phyloP scores from a whole-genome alignment of 2,888 invertebrate genomes.

The Drosophila conformis region DNA sequence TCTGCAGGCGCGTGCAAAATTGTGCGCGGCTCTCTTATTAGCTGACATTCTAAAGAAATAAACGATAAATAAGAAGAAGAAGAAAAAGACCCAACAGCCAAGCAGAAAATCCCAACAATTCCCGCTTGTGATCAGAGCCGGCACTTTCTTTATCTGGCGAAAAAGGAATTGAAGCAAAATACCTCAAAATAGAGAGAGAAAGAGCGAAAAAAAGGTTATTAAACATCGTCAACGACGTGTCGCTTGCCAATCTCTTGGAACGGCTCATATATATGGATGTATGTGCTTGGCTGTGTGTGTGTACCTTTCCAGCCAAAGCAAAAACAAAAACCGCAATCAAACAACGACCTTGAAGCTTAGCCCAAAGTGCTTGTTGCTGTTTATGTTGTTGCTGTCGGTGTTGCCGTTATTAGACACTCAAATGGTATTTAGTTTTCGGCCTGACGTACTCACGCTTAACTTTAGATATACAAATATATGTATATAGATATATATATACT shows the following conservation, averaged over 20 bases:
- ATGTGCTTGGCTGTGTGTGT: neutral
- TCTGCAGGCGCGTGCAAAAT: conserved; percentile 30
- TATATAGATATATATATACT: neutral
- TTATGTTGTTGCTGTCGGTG: conserved; percentile 26
- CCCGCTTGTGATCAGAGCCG: conserved; percentile 26
- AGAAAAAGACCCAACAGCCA: neutral
- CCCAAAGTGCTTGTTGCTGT: conserved; percentile 32
- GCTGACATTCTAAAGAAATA: conserved; percentile 56
- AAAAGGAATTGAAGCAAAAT: conserved; percentile 76
- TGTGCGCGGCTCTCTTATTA: conserved; percentile 54
- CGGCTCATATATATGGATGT: conserved; percentile 19
- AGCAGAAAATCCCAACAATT: conserved; percentile 16
- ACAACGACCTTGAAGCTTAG: conserved; percentile 75
- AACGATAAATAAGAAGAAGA: neutral
- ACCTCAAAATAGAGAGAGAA: conserved; percentile 33
- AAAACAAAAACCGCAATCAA: conserved; percentile 74
- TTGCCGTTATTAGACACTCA: conserved; percentile 69
- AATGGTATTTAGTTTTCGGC: conserved; percentile 66
- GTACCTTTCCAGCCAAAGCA: conserved; percentile 28
- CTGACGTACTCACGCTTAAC: conserved; percentile 62
- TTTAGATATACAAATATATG: conserved; percentile 12
- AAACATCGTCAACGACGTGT: conserved; percentile 57
- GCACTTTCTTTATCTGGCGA: conserved; percentile 65
- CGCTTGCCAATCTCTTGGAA: conserved; percentile 59
- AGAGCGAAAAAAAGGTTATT: conserved; percentile 56